phyloP scores from a whole-genome alignment of 2,113 vertebrate genomes.

The Murina feae region DNA sequence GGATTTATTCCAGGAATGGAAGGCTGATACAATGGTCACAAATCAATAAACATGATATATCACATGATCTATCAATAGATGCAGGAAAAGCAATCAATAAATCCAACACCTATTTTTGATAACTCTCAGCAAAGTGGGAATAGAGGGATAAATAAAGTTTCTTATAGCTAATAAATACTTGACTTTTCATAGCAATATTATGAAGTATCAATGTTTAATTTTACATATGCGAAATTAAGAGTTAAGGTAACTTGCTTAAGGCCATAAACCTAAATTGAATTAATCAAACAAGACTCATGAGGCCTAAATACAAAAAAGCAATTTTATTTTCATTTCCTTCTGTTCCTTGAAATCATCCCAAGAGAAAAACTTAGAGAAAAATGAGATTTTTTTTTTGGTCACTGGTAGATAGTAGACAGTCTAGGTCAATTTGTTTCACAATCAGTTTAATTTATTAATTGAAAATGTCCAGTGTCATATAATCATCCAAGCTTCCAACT shows the following conservation, averaged over 20 bases:
- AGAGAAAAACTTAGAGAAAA: background rate
- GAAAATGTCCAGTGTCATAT: background rate
- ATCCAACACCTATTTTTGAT: no score
- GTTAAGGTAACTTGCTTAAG: constrained; percentile 40
- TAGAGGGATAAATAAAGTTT: background rate
- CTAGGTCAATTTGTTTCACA: background rate
- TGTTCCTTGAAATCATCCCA: background rate
- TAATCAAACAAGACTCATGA: constrained; percentile 21
- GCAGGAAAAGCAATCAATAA: no score
- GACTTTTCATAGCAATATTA: background rate
- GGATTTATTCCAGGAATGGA: no score
- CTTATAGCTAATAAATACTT: background rate
- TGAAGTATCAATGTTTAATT: constrained; percentile 21
- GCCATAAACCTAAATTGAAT: background rate
- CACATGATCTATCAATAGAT: no score
- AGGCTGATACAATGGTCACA: no score
- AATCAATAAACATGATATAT: no score
- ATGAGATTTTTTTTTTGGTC: background rate
- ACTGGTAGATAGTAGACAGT: background rate
- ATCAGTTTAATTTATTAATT: constrained; percentile 21
- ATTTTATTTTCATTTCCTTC: constrained; percentile 35
- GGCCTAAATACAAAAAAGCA: constrained; percentile 13
- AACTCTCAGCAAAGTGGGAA: no score
- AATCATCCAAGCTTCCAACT: background rate
- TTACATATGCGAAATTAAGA: background rate